Conservation (phyloP, 2,113 vertebrate species). For the Zootoca vivipara region DNA sequence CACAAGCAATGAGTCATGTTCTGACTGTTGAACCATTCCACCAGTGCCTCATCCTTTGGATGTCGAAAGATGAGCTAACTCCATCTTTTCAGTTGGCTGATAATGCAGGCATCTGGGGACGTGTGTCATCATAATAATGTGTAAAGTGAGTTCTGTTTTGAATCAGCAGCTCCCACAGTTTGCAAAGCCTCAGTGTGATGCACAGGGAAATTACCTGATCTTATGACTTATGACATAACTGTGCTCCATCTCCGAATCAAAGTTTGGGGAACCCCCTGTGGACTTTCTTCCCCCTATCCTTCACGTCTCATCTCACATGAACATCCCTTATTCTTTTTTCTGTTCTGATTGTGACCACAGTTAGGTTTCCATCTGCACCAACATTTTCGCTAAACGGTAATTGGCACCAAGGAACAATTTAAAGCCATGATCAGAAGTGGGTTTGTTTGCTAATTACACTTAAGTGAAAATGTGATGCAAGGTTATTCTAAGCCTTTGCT, state of each 20-base stretch:
- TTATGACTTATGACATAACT: background rate
- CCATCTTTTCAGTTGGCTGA: background rate
- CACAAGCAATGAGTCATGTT: constrained; percentile 34
- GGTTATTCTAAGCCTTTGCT: background rate
- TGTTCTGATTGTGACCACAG: background rate
- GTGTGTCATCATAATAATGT: background rate
- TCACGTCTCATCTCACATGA: background rate
- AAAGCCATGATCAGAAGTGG: background rate
- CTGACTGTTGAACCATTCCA: constrained; percentile 13
- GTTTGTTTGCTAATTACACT: background rate
- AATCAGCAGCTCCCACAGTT: background rate
- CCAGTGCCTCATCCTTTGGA: fast-evolving
- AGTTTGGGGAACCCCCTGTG: no score
- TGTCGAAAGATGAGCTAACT: background rate
- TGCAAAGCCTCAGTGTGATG: background rate
- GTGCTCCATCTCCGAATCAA: background rate
- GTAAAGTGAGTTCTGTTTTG: background rate
- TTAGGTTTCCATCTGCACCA: background rate
- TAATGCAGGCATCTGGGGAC: background rate
- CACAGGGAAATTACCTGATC: background rate
- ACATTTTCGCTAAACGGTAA: background rate
- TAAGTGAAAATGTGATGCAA: background rate
- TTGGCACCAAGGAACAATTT: background rate
- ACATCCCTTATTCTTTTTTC: background rate
- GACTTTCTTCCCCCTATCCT: background rate